phyloP scores from a whole-genome alignment of 2,113 vertebrate species.

The Neomonachus schauinslandi region DNA sequence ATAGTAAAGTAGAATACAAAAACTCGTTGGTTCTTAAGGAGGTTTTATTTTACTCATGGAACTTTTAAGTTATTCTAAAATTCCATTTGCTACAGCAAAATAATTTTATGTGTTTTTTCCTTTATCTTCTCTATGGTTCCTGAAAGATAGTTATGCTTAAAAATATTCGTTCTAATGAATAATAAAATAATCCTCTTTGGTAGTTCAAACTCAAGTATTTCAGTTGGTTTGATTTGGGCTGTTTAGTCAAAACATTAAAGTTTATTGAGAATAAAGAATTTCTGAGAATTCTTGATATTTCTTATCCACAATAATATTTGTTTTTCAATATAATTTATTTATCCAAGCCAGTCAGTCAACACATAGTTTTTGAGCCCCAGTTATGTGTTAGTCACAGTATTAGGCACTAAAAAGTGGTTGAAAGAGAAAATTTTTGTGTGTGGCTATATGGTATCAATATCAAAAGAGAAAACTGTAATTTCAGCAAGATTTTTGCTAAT shows the following conservation, averaged over 20 bases:
- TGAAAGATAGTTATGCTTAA: slow-evolving; percentile 46
- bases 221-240: slow-evolving; percentile 12
- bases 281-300: slow-evolving; percentile 29
- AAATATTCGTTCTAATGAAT: not conserved
- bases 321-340: slow-evolving; percentile 27
- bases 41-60: slow-evolving; percentile 4
- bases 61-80: slow-evolving; percentile 16
- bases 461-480: slow-evolving; percentile 39
- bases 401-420: slow-evolving; percentile 11
- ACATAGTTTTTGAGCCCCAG: not conserved
- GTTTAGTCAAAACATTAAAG: slow-evolving; percentile 32
- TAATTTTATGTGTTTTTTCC: not conserved
- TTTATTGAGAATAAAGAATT: slow-evolving; percentile 54
- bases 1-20: slow-evolving; percentile 43
- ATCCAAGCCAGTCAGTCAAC: not conserved
- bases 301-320: not conserved
- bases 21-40: not conserved
- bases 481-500: slow-evolving; percentile 36
- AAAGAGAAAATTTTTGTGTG: slow-evolving; percentile 32
- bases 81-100: not conserved
- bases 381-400: not conserved
- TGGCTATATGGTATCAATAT: not conserved
- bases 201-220: slow-evolving; percentile 23
- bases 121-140: slow-evolving; percentile 47
- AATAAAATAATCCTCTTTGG: slow-evolving; percentile 9